phyloP scores from a whole-genome alignment of 2,113 vertebrate genomes.

The Corythaeola cristata region DNA sequence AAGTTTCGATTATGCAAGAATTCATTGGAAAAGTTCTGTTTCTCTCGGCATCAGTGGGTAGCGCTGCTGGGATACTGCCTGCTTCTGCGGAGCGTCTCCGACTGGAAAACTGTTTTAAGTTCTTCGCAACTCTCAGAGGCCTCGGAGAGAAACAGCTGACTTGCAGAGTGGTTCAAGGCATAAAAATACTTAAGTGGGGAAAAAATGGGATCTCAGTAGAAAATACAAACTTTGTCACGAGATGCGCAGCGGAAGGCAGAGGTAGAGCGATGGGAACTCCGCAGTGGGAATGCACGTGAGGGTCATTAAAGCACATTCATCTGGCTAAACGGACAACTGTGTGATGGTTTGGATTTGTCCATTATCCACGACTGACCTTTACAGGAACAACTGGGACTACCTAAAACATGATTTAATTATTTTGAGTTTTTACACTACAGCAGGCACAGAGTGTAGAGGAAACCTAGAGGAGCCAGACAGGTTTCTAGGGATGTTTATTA shows the following conservation, averaged over 20 bases:
- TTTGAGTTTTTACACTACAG: neutral
- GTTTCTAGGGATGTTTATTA: conserved; percentile 76
- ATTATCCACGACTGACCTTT: neutral
- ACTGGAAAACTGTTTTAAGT: accelerated
- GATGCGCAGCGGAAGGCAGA: too few species aligned
- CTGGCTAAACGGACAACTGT: accelerated
- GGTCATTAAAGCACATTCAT: accelerated
- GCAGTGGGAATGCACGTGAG: accelerated
- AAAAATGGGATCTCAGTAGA: accelerated
- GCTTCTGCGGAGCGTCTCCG: accelerated
- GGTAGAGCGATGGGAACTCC: accelerated
- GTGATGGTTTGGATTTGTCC: accelerated
- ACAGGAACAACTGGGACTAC: neutral
- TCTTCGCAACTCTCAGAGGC: accelerated
- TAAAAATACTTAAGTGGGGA: neutral
- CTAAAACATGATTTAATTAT: neutral
- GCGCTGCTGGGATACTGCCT: accelerated
- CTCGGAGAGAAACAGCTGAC: accelerated
- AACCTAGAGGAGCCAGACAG: neutral
- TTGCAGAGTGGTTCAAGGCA: too few species aligned
- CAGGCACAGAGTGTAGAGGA: neutral
- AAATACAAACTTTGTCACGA: too few species aligned
- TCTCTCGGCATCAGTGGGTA: accelerated
- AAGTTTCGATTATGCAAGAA: accelerated
- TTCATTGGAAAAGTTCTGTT: accelerated